Evolutionary conservation across 2,797 vertebrate genomes (phyloP).

Genomic region (Jordanella pulchra): DNA sequence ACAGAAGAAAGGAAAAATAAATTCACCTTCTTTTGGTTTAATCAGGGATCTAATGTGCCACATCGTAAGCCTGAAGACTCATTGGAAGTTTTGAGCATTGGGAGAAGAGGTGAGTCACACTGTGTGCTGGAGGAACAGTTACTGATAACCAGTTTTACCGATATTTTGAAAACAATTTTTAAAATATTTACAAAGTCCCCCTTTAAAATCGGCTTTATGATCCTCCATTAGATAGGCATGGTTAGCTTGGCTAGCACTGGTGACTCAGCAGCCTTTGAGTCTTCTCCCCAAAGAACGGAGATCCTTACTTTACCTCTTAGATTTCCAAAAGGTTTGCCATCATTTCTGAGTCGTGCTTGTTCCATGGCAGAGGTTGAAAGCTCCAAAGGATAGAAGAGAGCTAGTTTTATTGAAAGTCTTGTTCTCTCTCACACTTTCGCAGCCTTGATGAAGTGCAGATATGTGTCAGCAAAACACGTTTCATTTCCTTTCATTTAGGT

Average conservation of each 20-base stretch:
- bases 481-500: neutral
- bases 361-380: neutral
- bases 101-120: too few relatives aligned
- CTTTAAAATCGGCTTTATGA: neutral
- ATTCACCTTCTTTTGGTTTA: constrained; percentile 15
- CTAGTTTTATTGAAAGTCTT: neutral
- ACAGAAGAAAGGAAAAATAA: constrained; percentile 10
- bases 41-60: neutral
- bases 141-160: neutral
- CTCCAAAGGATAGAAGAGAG: neutral
- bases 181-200: neutral
- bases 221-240: neutral
- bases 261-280: neutral
- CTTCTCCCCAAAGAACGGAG: neutral
- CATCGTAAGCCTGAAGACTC: neutral
- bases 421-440: neutral
- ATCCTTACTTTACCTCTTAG: neutral
- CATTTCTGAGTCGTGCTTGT: neutral
- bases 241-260: neutral
- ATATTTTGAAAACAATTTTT: neutral
- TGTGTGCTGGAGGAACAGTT: neutral
- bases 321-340: neutral
- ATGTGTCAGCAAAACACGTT: too few relatives aligned
- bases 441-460: neutral
- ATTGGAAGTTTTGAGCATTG: neutral